A percentile compares a stretch with the other conserved stretches of the same genome.
phyloP scores from a whole-genome alignment of 2,113 vertebrate species.

The Mustela lutreola region DNA sequence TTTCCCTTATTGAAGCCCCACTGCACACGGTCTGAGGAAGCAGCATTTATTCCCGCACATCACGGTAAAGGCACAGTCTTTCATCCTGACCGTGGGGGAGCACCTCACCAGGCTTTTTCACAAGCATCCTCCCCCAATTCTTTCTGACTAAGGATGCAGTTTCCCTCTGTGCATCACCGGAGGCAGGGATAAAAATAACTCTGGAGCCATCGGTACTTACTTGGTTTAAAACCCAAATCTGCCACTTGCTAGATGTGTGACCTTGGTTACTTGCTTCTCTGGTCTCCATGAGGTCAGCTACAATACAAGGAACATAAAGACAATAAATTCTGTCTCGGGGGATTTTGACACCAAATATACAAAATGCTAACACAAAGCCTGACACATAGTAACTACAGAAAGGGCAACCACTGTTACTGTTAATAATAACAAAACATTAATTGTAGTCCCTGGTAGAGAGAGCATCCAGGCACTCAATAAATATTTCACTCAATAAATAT shows the following conservation, averaged over 20 bases:
- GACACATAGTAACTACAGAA: neutral
- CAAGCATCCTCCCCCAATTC: neutral
- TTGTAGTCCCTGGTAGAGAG: neutral
- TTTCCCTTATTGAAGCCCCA: neutral
- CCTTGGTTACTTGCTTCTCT: neutral
- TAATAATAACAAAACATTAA: neutral
- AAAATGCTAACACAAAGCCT: neutral
- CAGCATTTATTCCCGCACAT: neutral
- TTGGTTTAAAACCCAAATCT: neutral
- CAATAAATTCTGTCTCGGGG: neutral
- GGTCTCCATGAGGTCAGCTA: neutral
- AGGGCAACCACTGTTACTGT: neutral
- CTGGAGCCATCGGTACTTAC: neutral
- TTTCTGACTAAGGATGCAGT: neutral
- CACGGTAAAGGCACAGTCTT: neutral
- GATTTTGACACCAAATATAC: neutral
- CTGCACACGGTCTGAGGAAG: neutral
- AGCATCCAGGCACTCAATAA: neutral
- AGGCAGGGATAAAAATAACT: neutral
- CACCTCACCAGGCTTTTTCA: neutral
- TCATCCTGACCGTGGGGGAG: neutral
- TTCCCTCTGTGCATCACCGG: neutral
- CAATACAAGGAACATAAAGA: neutral
- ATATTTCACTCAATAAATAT: neutral
- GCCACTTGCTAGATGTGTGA: neutral